Base-by-base conservation (phyloP, 2,113 vertebrate genomes). In the Miniopterus natalensis region DNA sequence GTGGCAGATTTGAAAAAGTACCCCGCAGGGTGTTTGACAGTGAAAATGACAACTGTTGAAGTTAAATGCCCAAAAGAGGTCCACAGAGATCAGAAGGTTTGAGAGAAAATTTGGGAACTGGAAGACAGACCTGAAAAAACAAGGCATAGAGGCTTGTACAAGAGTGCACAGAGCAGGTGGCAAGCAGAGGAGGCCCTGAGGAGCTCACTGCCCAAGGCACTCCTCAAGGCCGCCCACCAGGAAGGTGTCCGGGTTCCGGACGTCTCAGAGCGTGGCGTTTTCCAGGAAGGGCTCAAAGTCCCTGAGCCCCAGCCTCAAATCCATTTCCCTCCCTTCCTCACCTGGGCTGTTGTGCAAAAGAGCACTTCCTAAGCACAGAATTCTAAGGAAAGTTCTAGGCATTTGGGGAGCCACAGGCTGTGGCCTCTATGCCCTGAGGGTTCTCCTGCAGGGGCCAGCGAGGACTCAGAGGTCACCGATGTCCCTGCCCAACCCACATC, bases 21-120 rank as follows among this genome's bases (percentile, higher is more conserved):
- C 5, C 27, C 20, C 2, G 6, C 0, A 0, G 70, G 66, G 21
- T 1, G 36, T 25, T 3, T 6, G 45, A 23, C 25, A 6, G 3
- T 0, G 11, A 27, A 5, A 45, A 9, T 5, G 5, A 7, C 25
- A 29, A 0, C 0, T 8, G 31, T 1, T 27, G 71, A 55, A 6
- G 31, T 2, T 1, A 23, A 42, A 53, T 5, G 0, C 18, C 7
- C n/a, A 2, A 2, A 0, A 40, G 12, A 25, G 27, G 53, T 14
- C 8, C 14, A n/a, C 61, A 14, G 59, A 29, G 78, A n/a, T 1
- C 2, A 1, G 53, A 7, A 7, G 29, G 11, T 5, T 2, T 49
- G 14, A 40, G 11, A 83, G 55, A 63, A 12, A 36, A 17, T 6
- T 0, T 25, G 85, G 71, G 40, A 49, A 21, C 3, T 12, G 31